Evolutionary conservation across 2,888 invertebrate species (phyloP), one percentile per base, ranked within the genome.

Genomic region (Lasioglossum vierecki): DNA sequence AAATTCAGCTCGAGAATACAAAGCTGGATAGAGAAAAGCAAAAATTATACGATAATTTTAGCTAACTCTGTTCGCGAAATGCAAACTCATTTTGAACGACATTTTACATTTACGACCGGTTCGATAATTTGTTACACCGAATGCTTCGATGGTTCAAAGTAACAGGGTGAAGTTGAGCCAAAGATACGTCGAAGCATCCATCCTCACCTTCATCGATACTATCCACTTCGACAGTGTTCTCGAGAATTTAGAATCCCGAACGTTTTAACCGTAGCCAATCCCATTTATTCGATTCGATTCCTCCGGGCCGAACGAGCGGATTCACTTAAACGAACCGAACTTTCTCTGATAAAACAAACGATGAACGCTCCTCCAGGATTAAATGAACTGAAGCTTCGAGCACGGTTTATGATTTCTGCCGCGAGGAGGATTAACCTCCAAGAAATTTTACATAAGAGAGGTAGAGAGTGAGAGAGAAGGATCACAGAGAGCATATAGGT

Each of bases 281-380:
- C 53, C 44, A 70, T 77, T 77, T 41, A 41, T 77, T 15, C 35
- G 53, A n/a, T 70, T 15, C 49, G 41, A 39, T 60, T 78, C 41
- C 30, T 70, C 53, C 53, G n/a, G 18, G 49, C 44, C n/a, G 18
- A 39, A 68, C 70, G 77, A 35, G 18, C 30, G 71, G 72, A 76
- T 76, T 76, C 66, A 13, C 13, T 35, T 79, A 49, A 49, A 66
- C 63, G 68, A 35, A 73, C 71, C 44, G 70, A 39, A 78, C 44
- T 26, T 22, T 44, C 22, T 39, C 49, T 41, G 70, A 57, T 76
- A 83, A 83, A 35, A 35, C 35, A 35, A 68, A 39, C 39, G 68
- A 39, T 39, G 71, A 41, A 41, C 71, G 30, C 22, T 53, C 53
- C 35, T 66, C 18, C 35, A 15, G 35, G 71, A 44, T 44, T 44